A percentile compares a stretch with the other conserved stretches of the same genome.
Conservation (phyloP, 2,888 invertebrate species). For the Rotaria macrura region DNA sequence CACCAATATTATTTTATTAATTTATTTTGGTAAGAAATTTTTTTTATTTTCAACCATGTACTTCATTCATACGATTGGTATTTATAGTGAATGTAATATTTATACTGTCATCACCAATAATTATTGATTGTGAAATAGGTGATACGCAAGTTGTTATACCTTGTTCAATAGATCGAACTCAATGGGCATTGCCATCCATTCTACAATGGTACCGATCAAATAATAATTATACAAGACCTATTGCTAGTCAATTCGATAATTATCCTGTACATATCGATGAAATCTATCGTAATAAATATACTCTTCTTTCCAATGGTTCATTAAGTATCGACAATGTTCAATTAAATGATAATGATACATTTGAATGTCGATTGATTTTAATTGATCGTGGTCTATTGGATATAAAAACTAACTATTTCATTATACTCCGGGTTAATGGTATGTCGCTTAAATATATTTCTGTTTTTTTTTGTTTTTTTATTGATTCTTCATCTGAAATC, state of each 20-base stretch:
- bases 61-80: too few species aligned
- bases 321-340: background rate
- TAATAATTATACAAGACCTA: background rate
- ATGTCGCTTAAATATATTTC: background rate
- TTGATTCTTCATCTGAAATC: too few species aligned
- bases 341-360: conserved; percentile 19
- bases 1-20: background rate
- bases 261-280: conserved; percentile 18
- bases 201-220: conserved; percentile 17
- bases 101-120: background rate
- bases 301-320: background rate
- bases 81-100: background rate
- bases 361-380: conserved; percentile 17
- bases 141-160: background rate
- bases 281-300: background rate
- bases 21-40: background rate
- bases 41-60: background rate
- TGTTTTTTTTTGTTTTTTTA: too few species aligned
- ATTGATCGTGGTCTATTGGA: conserved; percentile 13
- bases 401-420: background rate
- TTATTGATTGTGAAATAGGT: conserved; percentile 1
- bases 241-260: conserved; percentile 8
- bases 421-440: conserved; percentile 17
- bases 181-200: background rate
- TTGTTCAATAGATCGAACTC: background rate